Evolutionary conservation across 35 echinoderm and acorn worm species (phyloP).

Genomic region (Apostichopus californicus): DNA sequence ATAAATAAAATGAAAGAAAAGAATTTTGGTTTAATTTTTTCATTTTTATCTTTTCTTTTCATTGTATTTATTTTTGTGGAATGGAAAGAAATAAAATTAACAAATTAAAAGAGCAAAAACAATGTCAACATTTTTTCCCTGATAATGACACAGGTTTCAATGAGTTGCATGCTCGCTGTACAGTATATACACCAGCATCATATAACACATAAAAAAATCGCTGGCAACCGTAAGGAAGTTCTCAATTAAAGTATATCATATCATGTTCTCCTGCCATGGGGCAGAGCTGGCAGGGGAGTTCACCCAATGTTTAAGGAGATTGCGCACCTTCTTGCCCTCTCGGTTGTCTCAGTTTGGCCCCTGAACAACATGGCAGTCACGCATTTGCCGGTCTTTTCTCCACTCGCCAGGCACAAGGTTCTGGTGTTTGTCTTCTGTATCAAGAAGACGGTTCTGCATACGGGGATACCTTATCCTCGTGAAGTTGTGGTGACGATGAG

Average conservation of each 20-base stretch:
- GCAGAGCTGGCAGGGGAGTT: slow-evolving; percentile 60
- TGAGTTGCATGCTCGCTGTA: no score
- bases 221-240: no score
- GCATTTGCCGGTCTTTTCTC: slow-evolving; percentile 19
- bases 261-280: slow-evolving; percentile 60
- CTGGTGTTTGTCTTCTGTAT: slow-evolving; percentile 20
- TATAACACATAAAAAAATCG: no score
- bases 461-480: slow-evolving; percentile 45
- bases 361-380: slow-evolving; percentile 6
- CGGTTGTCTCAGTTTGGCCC: slow-evolving; percentile 24
- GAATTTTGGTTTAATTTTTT: no score
- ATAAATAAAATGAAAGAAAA: no score
- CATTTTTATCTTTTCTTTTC: no score
- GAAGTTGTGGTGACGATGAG: slow-evolving; percentile 54
- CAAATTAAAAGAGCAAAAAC: no score
- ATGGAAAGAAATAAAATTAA: no score
- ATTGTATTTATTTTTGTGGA: no score
- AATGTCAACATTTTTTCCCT: no score
- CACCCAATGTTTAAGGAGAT: slow-evolving; percentile 12
- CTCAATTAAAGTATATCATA: neutral
- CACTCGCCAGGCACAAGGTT: slow-evolving; percentile 50
- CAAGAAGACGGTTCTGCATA: slow-evolving; percentile 44
- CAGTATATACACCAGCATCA: no score
- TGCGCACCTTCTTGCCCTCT: slow-evolving; percentile 4
- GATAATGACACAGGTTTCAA: no score